Conservation (phyloP, 92 coral and sea anemone genomes). For the Phenganax marumi region DNA sequence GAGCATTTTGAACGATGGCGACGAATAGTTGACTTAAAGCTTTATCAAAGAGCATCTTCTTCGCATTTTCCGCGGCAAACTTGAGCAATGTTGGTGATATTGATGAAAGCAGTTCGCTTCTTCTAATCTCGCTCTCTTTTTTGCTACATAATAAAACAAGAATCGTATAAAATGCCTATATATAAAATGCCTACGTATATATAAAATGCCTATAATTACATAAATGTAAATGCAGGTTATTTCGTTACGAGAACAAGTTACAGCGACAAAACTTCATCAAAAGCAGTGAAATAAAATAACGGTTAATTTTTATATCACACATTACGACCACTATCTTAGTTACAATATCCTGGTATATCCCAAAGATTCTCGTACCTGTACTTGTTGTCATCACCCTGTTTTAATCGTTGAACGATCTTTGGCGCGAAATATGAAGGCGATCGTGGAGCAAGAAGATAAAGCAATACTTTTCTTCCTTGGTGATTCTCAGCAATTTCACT, state of each 20-base stretch:
- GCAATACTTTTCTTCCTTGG: constrained; percentile 84
- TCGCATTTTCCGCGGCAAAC: constrained; percentile 65
- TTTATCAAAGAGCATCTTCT: constrained; percentile 79
- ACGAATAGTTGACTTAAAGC: constrained; percentile 79
- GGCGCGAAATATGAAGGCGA: constrained; percentile 80
- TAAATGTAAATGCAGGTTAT: not conserved
- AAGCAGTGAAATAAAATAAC: not conserved
- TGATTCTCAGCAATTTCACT: constrained; percentile 74
- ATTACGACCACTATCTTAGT: not conserved
- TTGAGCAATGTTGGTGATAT: constrained; percentile 74
- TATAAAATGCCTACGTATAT: not conserved
- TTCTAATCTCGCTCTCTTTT: constrained; percentile 67
- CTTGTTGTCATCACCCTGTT: constrained; percentile 75
- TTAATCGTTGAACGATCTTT: constrained; percentile 59
- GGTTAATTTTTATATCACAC: not conserved
- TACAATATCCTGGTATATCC: not conserved
- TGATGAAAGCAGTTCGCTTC: constrained; percentile 76
- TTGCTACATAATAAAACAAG: constrained; percentile 58
- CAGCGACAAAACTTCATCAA: too few species aligned
- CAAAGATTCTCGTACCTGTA: constrained; percentile 55
- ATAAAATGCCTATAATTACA: not conserved
- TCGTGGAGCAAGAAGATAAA: constrained; percentile 84
- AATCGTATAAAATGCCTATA: too few species aligned
- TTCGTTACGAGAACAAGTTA: too few species aligned
- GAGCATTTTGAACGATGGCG: constrained; percentile 60